phyloP scores from a whole-genome alignment of 2,888 invertebrate species.

The Schizotus pectinicornis region DNA sequence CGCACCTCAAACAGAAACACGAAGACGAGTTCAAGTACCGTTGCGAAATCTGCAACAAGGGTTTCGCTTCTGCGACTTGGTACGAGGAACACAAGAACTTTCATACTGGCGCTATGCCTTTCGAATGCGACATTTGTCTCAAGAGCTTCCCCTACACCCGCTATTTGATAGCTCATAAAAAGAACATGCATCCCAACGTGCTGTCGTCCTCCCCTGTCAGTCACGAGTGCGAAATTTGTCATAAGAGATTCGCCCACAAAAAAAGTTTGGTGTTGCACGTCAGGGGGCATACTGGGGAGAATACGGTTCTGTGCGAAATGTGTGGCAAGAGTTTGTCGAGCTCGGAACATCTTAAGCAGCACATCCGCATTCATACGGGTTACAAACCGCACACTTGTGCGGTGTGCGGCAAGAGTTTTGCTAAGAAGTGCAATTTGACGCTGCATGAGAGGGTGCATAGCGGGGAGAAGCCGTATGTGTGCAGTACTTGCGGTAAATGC shows the following conservation, averaged over 20 bases:
- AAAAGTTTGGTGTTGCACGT: constrained; percentile 49
- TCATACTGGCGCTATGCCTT: constrained; percentile 61
- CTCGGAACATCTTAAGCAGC: constrained; percentile 41
- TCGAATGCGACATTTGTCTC: constrained; percentile 62
- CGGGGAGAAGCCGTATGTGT: constrained; percentile 42
- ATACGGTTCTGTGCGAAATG: constrained; percentile 44
- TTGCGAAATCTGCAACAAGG: constrained; percentile 63
- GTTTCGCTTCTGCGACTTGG: constrained; percentile 62
- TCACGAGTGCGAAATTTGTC: constrained; percentile 51
- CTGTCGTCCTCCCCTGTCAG: constrained; percentile 25
- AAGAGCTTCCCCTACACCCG: constrained; percentile 62
- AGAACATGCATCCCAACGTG: constrained; percentile 27
- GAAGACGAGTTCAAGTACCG: constrained; percentile 58
- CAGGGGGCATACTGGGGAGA: constrained; percentile 45
- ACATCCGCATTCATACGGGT: constrained; percentile 46
- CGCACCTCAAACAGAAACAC: constrained; percentile 52
- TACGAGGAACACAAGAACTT: constrained; percentile 65
- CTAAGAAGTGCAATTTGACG: constrained; percentile 39
- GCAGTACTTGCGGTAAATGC: constrained; percentile 36
- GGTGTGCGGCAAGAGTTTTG: constrained; percentile 44
- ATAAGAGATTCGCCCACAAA: constrained; percentile 50
- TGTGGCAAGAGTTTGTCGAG: constrained; percentile 46
- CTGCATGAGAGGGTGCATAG: constrained; percentile 41
- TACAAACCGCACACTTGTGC: constrained; percentile 46
- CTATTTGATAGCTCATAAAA: constrained; percentile 58